Base-by-base conservation (phyloP, 2,888 invertebrate species). In the Caenorhabditis afra region DNA sequence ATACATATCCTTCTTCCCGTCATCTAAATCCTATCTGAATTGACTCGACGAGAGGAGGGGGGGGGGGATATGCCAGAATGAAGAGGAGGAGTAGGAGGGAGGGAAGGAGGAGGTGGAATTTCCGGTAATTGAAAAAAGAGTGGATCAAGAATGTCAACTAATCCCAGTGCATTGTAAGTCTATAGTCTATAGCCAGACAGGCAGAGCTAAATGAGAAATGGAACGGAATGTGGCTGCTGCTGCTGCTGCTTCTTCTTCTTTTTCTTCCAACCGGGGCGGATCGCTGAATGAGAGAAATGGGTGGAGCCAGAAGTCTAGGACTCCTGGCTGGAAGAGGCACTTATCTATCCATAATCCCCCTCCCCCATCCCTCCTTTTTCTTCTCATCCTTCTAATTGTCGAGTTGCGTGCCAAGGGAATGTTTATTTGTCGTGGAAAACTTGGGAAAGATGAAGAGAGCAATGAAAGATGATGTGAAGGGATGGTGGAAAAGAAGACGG, bases 371-470 rank as follows among this genome's bases (percentile, higher is more conserved):
- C 29, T 29, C 29, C 29, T 29, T 29, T 7, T 29, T 29, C 29
- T 29, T 29, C 29, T 29, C 7, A 5, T 29, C 7, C 29, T 29
- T 29, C 7, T 70, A 70, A 70, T 70, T 70, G 62, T 55, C 55
- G 37, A 47, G 61, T 70, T 71, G 71, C 71, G 71, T 71, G 71
- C 59, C 53, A n/a, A 61, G 71, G 55, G 62, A 41, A 55, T 71
- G 57, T 71, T 55, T 45, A 55, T 71, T 61, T 41, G n/a, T 35
- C 16, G 41, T 35, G 10, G 4, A n/a, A 3, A 10, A 7, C 18
- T n/a, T 44, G 44, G 44, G n/a, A 23, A 52, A 8, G 39, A 29
- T 29, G 44, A 10, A 29, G 49, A 44, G 18, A 20, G 29, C 29
- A 29, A 29, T 29, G 29, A 29, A 29, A n/a, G 44, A 67, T 67